A percentile compares a stretch with the other conserved stretches of the same genome.
phyloP scores from a whole-genome alignment of 2,888 invertebrate species.

The Dynastes tityus region DNA sequence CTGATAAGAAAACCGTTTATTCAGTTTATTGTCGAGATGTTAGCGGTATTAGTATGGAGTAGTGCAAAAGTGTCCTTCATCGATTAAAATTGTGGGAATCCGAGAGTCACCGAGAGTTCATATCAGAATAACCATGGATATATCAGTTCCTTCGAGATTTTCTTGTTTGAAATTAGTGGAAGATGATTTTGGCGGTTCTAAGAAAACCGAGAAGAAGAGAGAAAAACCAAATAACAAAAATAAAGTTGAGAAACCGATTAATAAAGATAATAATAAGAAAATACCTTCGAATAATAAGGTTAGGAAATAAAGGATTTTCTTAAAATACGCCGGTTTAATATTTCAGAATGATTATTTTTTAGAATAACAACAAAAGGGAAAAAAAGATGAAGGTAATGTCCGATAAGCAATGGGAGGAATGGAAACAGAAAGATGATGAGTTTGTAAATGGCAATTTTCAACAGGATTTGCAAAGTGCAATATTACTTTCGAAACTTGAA shows the following conservation, averaged over 20 bases:
- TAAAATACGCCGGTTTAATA: conserved; percentile 5
- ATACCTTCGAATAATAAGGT: conserved; percentile 32
- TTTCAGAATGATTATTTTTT: background rate
- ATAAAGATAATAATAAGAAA: conserved; percentile 38
- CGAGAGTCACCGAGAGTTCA: background rate
- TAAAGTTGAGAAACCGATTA: conserved; percentile 43
- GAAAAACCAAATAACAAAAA: conserved; percentile 40
- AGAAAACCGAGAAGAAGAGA: conserved; percentile 52
- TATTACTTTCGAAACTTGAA: conserved; percentile 83
- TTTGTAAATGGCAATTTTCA: conserved; percentile 77
- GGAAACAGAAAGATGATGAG: conserved; percentile 82
- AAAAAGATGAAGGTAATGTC: conserved; percentile 72
- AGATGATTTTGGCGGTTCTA: conserved; percentile 73
- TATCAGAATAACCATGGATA: conserved; percentile 72
- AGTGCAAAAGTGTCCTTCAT: background rate
- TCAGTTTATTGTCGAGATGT: conserved; percentile 1
- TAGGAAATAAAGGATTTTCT: background rate
- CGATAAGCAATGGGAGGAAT: conserved; percentile 81
- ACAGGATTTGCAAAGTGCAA: conserved; percentile 77
- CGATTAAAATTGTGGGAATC: background rate
- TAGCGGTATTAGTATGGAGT: background rate
- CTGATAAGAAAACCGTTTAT: background rate
- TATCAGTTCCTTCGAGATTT: conserved; percentile 81
- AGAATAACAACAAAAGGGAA: conserved; percentile 61
- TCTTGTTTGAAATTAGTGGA: conserved; percentile 83